Evolutionary conservation across 2,888 invertebrate genomes (phyloP).

Genomic region (Teleiodes luculella): DNA sequence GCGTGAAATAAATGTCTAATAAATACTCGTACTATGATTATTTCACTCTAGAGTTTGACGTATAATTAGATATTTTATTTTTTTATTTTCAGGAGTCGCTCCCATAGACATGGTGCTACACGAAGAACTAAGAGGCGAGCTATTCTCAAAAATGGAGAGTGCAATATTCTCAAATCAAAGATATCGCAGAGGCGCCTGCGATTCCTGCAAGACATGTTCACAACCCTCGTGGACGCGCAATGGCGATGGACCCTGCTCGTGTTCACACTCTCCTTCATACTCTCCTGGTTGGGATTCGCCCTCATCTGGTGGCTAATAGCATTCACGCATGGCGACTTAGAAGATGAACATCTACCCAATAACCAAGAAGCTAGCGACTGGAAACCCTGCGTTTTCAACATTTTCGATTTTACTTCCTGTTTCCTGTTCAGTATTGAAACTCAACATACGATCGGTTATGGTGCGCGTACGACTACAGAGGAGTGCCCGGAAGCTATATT

Average conservation of each 20-base stretch:
- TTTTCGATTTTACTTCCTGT: constrained; percentile 90
- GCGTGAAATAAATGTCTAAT: constrained; percentile 63
- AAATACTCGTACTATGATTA: no score
- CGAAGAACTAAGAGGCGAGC: constrained; percentile 89
- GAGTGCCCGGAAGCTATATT: constrained; percentile 94
- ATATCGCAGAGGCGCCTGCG: constrained; percentile 89
- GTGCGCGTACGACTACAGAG: constrained; percentile 90
- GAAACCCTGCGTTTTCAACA: constrained; percentile 89
- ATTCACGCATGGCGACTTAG: constrained; percentile 91
- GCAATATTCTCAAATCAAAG: constrained; percentile 94
- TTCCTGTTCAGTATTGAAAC: constrained; percentile 96
- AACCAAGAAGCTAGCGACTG: constrained; percentile 77
- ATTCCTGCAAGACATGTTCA: constrained; percentile 90
- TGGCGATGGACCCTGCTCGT: constrained; percentile 95
- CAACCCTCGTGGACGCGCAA: constrained; percentile 92
- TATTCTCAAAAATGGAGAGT: constrained; percentile 96
- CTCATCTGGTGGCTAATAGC: constrained; percentile 93
- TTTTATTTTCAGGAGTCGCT: constrained; percentile 81
- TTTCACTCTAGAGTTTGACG: no score
- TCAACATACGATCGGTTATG: constrained; percentile 94
- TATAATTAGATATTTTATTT: constrained; percentile 30
- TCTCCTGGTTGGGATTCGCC: constrained; percentile 92
- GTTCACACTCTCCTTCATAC: constrained; percentile 90
- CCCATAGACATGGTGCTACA: constrained; percentile 82
- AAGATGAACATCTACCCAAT: constrained; percentile 75